Evolutionary conservation across 2,888 invertebrate species (phyloP), one percentile per base, ranked within the genome.

Genomic region (Tipula vernalis): DNA sequence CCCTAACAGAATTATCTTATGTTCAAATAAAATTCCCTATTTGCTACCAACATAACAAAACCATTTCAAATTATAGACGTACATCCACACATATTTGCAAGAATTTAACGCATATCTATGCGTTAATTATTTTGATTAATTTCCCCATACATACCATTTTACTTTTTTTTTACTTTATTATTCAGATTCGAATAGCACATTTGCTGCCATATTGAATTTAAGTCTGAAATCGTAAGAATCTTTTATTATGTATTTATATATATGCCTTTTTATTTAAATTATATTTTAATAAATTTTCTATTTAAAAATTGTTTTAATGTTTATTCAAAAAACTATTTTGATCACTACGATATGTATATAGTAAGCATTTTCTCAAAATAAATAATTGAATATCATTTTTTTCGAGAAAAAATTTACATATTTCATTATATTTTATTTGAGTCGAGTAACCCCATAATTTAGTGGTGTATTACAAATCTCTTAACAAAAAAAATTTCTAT

Each of bases 161-260:
- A 10, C n/a, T n/a, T n/a, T 4, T 39, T 39, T 51, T 51, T 18
- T 71, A 71, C 71, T 71, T 28, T 71, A 71, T 51, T 47, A 47
- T 47, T 47, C 5, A 3, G n/a, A 51, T 71, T 71, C 71, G 71
- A 71, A 71, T 28, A 71, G 71, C 71, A 71, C 71, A 71, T 71
- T 71, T 28, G 71, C 84, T 15, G 84, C 84, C 84, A 84, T 84
- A 84, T 84, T 84, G 36, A 84, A 84, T 84, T 84, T 41, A 84
- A 39, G 84, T 84, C 39, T 84, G 71, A 84, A 84, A 84, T 84
- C 39, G 84, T 84, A 84, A 84, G 84, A 84, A 84, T 15, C 41
- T 84, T 83, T 83, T 71, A 71, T 71, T 71, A 71, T 71, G 71
- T 71, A 71, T 71, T 71, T 71, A 71, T 71, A 28, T 28, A 71